Evolutionary conservation across 2,797 vertebrate species (phyloP), one percentile per base, ranked within the genome.

Genomic region (Ateles fusciceps): DNA sequence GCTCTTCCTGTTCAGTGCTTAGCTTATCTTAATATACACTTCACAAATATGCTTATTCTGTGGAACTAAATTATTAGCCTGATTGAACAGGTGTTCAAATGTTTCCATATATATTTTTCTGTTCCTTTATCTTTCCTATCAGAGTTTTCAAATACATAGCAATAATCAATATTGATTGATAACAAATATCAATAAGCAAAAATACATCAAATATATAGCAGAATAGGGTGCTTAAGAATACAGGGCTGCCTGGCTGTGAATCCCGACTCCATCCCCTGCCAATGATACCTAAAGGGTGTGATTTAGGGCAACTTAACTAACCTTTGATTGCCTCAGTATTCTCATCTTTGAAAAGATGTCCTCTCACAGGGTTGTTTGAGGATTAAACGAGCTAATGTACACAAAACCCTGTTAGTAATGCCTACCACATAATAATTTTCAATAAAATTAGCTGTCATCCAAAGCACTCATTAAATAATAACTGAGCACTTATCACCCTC

Each of bases 221-320:
- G 39, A 57, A 52, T 4, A 12, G 5, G n/a, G 19, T 30, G 55
- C 61, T 72, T 72, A 9, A 4, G 33, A 22, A 26, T 11, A 33
- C 39, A 24, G 46, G 14, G 46, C 33, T 76, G 30, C 24, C 28
- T 15, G 39, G 21, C 86, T 93, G 12, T 61, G 52, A 46, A 68
- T 48, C 30, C 68, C 64, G 33, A 36, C 15, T 55, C 42, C 17
- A 1, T 12, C 44, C 22, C 39, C 42, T 76, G 55, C 64, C 55
- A 4, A 21, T n/a, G 19, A 39, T 2, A 19, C 14, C 13, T 22
- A 39, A 11, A 2, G 13, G 36, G 13, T 21, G 1, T 1, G 33
- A 74, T 6, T 12, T 15, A 46, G 42, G 94, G 50, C 14, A 61
- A n/a, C 42, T 76, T 79, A 24, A 79, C 52, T 79, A 15, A 79